Base-by-base conservation (phyloP, 2,113 vertebrate genomes). In the Litocranius walleri region DNA sequence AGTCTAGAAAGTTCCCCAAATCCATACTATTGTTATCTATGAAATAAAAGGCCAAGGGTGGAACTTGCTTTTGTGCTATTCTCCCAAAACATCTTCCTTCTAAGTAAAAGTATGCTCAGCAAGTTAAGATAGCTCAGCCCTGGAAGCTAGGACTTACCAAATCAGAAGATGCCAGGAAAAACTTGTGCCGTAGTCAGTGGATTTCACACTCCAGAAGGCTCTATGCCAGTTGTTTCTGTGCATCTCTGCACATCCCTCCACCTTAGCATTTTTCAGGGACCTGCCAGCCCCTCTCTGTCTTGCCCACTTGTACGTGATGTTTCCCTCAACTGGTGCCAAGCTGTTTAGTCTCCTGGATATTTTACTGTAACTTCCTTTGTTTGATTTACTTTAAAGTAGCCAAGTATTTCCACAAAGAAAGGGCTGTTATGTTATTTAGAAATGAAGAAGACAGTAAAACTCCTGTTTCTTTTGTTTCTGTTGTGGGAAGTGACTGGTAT, bases 321-420 rank as follows among this genome's bases (percentile, higher is more conserved):
- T 99, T 98, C 98, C 97, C 98, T 98, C 84, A 7, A 97, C 97
- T 1, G 96, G 97, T 98, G 98, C 98, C 98, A 98, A 97, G 98
- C 98, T 99, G 98, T 99, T 99, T 98, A 98, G 98, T 98, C 99
- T 99, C 97, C 97, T 67, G 7, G 97, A 88, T 97, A 97, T 98
- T 98, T 98, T 92, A 98, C 98, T 95, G 97, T 86, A 54, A 98
- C 98, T 99, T 98, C 98, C 98, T 99, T 99, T 98, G 98, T 99
- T 99, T 98, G 98, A 98, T 98, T 87, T 56, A 96, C 98, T 98
- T 97, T 97, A 93, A 97, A 98, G 96, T 98, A 98, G 94, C 97
- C 97, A 85, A 97, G 96, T 61, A 52, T 74, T 97, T 80, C 96
- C 97, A 98, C 98, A 98, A 98, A 99, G 98, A 98, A 97, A 91